Evolutionary conservation across 2,113 vertebrate species (phyloP).

Genomic region (Phyllostomus hastatus): DNA sequence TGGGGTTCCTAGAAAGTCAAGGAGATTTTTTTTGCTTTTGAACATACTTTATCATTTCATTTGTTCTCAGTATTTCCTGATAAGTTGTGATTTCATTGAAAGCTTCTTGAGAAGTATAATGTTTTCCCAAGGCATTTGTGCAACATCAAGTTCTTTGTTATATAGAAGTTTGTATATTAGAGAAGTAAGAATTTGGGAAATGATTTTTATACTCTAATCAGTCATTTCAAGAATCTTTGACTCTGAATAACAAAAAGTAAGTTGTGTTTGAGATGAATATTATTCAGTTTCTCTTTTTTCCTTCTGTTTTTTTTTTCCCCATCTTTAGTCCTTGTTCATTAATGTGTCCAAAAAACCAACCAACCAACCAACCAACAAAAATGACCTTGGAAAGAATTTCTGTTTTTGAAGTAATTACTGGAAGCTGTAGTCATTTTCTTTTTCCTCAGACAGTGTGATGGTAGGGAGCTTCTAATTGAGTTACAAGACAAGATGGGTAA

Average conservation of each 20-base stretch:
- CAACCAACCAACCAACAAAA: not conserved
- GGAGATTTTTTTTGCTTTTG: conserved; percentile 1
- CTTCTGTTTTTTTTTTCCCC: not conserved
- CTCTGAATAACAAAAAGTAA: not conserved
- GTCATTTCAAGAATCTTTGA: conserved; percentile 20
- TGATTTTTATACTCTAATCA: conserved; percentile 19
- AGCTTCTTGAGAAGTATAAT: not conserved
- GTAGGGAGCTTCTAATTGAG: not conserved
- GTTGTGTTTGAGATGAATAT: conserved; percentile 22
- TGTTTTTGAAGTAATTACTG: conserved; percentile 8
- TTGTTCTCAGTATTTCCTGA: conserved; percentile 38
- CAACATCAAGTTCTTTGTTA: not conserved
- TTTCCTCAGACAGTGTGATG: not conserved
- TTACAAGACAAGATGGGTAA: not conserved
- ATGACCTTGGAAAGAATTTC: not conserved
- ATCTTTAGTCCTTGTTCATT: not conserved
- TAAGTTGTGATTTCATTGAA: conserved; percentile 14
- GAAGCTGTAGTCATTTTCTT: not conserved
- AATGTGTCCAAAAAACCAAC: not conserved
- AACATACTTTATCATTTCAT: conserved; percentile 19
- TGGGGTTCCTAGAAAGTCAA: not conserved
- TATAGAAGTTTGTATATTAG: not conserved
- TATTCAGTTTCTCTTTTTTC: not conserved
- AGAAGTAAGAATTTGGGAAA: conserved; percentile 43
- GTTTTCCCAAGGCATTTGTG: not conserved